Evolutionary conservation across 2,888 invertebrate genomes (phyloP).

Genomic region (Selenia dentaria): DNA sequence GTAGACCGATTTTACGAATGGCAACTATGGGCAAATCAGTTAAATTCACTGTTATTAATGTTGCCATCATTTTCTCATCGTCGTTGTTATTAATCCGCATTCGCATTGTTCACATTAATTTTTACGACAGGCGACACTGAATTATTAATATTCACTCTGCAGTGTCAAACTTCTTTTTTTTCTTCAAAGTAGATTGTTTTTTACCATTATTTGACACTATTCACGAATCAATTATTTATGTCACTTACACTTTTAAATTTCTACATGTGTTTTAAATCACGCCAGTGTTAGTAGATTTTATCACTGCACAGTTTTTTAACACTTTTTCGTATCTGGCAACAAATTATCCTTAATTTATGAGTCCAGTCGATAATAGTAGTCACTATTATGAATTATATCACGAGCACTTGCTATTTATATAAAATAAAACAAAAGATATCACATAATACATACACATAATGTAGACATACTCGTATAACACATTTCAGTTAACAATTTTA

Average conservation of each 20-base stretch:
- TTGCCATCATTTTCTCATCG: background rate
- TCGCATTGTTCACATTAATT: background rate
- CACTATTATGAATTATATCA: too few relatives aligned
- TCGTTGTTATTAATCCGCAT: background rate
- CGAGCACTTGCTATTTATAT: background rate
- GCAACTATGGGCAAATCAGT: conserved; percentile 32
- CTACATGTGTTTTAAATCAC: background rate
- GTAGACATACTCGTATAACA: background rate
- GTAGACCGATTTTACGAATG: conserved; percentile 37
- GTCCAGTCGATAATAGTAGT: too few relatives aligned
- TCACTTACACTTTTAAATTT: background rate
- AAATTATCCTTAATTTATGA: too few relatives aligned
- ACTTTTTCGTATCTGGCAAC: conserved; percentile 1
- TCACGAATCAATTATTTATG: background rate
- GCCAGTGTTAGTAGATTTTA: background rate
- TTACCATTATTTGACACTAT: background rate
- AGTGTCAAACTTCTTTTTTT: too few relatives aligned
- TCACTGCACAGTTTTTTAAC: conserved; percentile 2
- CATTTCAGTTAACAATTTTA: background rate
- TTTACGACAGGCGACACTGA: background rate
- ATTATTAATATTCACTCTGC: background rate
- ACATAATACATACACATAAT: background rate
- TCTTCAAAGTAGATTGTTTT: too few relatives aligned
- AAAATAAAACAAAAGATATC: background rate
- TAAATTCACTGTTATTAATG: background rate